Evolutionary conservation across 2,113 vertebrate genomes (phyloP), one percentile per base, ranked within the genome.

Genomic region (Patagioenas fasciata): DNA sequence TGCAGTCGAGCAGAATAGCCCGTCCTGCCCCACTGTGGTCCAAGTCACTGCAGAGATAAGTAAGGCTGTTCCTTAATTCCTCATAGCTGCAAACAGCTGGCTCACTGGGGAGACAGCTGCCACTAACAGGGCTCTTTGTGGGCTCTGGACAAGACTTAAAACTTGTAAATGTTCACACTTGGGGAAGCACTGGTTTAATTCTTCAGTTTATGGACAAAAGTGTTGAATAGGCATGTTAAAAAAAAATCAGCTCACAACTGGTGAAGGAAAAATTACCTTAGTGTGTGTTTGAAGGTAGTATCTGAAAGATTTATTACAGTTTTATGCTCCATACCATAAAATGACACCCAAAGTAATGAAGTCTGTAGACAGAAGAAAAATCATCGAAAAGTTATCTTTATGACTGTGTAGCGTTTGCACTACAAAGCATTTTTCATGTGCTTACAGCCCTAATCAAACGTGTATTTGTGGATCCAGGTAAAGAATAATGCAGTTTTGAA

Each of bases 401-500:
- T 69, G 77, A 74, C 56, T 26, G 34, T 40, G 36, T 44, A 84
- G 53, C 44, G 36, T 64, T 90, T 85, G 64, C 19, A 53, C 60
- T 67, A 36, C 57, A 56, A 86, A 48, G 61, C 40, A 50, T 80
- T 93, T 92, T 48, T 92, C 69, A n/a, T 72, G 15, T 80, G 79
- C 69, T 88, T 94, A 67, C 50, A 81, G 58, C 47, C 61, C 69
- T 84, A 81, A 79, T 90, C 80, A 84, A 84, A 72, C 5, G 1
- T 66, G 36, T 81, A 28, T 84, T 94, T 92, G 31, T 81, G n/a
- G 66, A 54, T 72, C 44, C 40, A 81, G 80, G 92, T 84, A 84
- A 93, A 90, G 69, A 86, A 57, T 88, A 88, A 80, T 64, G 82
- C 16, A 17, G 4, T 94, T 90, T n/a, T 75, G 56, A 93, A 92